Base-by-base conservation (phyloP, 2,113 vertebrate species). In the Mesitornis unicolor region DNA sequence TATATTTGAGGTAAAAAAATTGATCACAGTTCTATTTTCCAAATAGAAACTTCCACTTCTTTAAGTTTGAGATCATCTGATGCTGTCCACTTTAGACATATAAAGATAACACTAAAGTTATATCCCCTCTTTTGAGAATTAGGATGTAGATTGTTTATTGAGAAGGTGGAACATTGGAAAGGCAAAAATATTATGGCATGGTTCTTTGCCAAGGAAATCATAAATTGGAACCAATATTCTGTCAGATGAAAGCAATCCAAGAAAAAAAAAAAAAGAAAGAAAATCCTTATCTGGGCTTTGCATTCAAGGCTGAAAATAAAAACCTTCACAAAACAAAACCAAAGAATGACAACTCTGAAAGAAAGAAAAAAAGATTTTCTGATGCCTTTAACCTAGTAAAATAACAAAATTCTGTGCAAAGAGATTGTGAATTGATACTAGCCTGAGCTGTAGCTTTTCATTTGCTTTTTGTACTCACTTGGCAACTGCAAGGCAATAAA, bases 221-320 rank as follows among this genome's bases (percentile, higher is more conserved):
- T 56, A 84, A 60, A 74, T 9, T 89, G 38, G 80, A 92, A 94
- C 45, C 10, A 75, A 56, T 75, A 87, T 63, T 84, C 47, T 78
- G 33, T 61, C 68, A 86, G 51, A 84, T 60, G 21, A 87, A 85
- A 90, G 74, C 20, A 86, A 80, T 51, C 38, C 10, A 29, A 63
- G 73, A 29, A 53, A 35, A 35, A 50, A 35, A 35, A 50, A 24
- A 47, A 90, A 78, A 15, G 10, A 64, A 29, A 51, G 11, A 11
- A 50, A 48, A 17, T 86, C 56, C 40, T 81, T 93, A 78, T 90
- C 40, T 64, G 31, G 51, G 31, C 38, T 84, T 89, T 61, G 28
- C 60, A 87, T 79, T 90, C 73, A 89, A 31, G 12, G 21, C 43
- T 89, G 69, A 75, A 92, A 82, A 94, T 35, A 94, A 91, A 95